A percentile compares a stretch with the other conserved stretches of the same genome.
These are phyloP conservation scores for Orthosia gothica DNA, from an alignment of 2,888 invertebrate species.

Conservation along the genomic window DNA sequence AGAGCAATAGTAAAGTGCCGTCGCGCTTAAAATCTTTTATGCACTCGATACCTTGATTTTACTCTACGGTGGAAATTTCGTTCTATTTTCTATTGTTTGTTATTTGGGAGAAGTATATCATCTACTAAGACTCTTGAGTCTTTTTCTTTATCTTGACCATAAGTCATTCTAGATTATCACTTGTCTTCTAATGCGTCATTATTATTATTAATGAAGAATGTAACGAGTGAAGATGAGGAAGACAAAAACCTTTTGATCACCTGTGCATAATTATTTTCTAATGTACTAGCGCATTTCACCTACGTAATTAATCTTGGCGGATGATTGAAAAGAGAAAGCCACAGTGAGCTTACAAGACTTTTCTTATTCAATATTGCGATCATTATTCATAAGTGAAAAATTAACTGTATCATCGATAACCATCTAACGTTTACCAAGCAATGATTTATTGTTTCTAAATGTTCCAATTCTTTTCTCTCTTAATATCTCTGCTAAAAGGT, in stretches of 20 bases:
- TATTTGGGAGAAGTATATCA: neutral
- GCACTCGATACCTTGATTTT: constrained; percentile 22
- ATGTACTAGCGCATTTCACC: constrained; percentile 22
- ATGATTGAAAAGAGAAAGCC: constrained; percentile 53
- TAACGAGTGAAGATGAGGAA: neutral
- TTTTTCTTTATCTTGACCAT: constrained; percentile 1
- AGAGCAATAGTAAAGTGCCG: constrained; percentile 13
- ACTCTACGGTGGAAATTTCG: constrained; percentile 5
- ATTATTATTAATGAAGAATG: no score
- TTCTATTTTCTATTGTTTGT: neutral
- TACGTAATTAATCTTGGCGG: constrained; percentile 42
- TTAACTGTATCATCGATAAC: neutral
- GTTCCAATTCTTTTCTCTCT: neutral
- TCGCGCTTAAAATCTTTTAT: constrained; percentile 24
- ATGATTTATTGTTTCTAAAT: neutral
- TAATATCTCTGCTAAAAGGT: neutral
- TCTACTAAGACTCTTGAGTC: neutral
- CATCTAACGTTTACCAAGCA: constrained; percentile 6
- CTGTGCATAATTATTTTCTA: constrained; percentile 27
- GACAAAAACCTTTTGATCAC: constrained; percentile 17
- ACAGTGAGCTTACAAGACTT: constrained; percentile 29
- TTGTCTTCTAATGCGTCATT: constrained; percentile 1
- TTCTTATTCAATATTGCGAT: constrained; percentile 47
- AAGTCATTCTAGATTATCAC: neutral
- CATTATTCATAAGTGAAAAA: constrained; percentile 42